Evolutionary conservation across 2,113 vertebrate species (phyloP), one percentile per base, ranked within the genome.

Genomic region (Nothobranchius furzeri): DNA sequence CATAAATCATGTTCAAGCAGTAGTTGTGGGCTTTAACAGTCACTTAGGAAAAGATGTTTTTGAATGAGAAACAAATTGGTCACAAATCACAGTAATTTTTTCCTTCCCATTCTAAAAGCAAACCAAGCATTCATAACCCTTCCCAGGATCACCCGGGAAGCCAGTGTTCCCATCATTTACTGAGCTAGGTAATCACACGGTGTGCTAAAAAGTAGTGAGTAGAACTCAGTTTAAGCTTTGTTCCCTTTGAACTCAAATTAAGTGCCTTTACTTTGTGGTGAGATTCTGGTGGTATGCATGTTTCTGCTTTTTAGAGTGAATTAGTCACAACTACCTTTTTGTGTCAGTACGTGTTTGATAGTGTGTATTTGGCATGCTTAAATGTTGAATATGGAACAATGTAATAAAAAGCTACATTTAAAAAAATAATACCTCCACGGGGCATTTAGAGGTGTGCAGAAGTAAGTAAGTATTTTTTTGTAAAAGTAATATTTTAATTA

Each of bases 101-200:
- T 82, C 71, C 83, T 73, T 77, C 72, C 75, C 64, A 45, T 82
- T 85, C 79, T 68, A 80, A 89, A 93, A 92, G 89, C 73, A 86
- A 93, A 84, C 77, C 70, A 17, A 63, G 49, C 57, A 71, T 72
- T 78, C 88, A 69, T 72, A 81, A 79, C 71, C 79, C 82, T 89
- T 90, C 24, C 79, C 74, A 71, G 92, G 87, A 83, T 78, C 74
- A 73, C 74, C 86, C 73, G 60, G 79, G 54, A 78, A 73, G 85
- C 66, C 84, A 68, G 3, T 88, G 81, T 72, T 76, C 83, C 69
- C 85, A 0, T 62, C 82, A 84, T 59, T 83, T 80, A 87, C 82
- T 70, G 66, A 77, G 87, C 68, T 87, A 85, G 88, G 87, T 87
- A 90, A 90, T 76, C 71, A 66, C 74, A 60, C 56, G 46, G 78